Evolutionary conservation across 2,797 vertebrate genomes (phyloP).

Genomic region (Oreochromis grahami): DNA sequence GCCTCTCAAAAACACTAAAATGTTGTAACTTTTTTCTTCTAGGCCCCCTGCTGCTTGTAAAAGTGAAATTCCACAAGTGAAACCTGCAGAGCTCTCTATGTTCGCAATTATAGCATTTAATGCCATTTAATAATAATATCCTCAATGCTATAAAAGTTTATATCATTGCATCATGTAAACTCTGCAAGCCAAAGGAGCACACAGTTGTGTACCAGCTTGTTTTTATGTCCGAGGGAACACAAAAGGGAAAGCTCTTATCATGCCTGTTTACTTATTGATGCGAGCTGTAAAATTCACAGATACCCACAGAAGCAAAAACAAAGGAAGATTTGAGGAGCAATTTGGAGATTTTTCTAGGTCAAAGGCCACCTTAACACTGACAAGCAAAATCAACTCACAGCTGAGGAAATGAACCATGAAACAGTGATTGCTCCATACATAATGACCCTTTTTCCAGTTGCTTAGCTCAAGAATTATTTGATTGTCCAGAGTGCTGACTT

Average conservation of each 20-base stretch:
- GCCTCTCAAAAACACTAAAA: constrained; percentile 48
- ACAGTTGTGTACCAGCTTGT: constrained; percentile 12
- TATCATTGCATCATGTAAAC: constrained; percentile 37
- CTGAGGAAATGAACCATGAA: constrained; percentile 79
- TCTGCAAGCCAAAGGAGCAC: constrained; percentile 13
- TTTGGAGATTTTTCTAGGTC: constrained; percentile 45
- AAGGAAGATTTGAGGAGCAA: constrained; percentile 23
- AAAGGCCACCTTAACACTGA: constrained; percentile 69
- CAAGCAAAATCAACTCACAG: constrained; percentile 78
- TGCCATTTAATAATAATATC: constrained; percentile 55
- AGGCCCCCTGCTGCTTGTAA: constrained; percentile 49
- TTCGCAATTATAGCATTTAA: constrained; percentile 56
- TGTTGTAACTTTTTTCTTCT: constrained; percentile 36
- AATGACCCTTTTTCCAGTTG: constrained; percentile 73
- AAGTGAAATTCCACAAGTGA: constrained; percentile 55
- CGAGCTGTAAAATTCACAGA: background rate
- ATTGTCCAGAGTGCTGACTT: constrained; percentile 81
- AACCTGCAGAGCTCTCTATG: constrained; percentile 36
- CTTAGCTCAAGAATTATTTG: constrained; percentile 70
- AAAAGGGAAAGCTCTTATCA: background rate
- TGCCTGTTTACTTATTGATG: background rate
- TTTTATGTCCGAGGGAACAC: background rate
- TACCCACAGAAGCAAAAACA: background rate
- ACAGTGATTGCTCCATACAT: constrained; percentile 71
- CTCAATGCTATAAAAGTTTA: constrained; percentile 58